Conservation (phyloP, 2,113 vertebrate species). For the Cardinalis cardinalis region DNA sequence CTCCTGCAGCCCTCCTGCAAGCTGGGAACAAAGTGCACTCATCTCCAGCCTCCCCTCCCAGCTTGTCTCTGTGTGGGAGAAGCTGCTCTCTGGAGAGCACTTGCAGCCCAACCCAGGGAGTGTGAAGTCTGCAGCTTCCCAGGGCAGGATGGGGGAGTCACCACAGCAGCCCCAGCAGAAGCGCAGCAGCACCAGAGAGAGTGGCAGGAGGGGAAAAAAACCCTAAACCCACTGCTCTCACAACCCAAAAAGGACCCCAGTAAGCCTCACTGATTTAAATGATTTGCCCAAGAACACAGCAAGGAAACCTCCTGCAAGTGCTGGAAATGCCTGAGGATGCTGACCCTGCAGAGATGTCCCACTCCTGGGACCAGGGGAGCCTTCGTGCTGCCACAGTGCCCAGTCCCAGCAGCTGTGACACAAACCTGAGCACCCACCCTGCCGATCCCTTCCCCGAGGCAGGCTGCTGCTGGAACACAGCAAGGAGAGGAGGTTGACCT, state of each 20-base stretch:
- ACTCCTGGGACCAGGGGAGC: not conserved
- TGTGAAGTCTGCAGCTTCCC: not conserved
- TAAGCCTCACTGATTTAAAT: not conserved
- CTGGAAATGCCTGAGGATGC: not conserved
- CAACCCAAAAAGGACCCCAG: not conserved
- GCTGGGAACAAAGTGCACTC: not conserved
- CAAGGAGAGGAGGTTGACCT: not conserved
- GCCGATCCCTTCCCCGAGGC: not conserved
- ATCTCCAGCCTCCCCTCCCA: not conserved
- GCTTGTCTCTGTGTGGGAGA: accelerated
- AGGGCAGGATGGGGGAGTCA: not conserved
- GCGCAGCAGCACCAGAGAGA: not conserved
- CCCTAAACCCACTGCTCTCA: not conserved
- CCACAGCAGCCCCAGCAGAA: not conserved
- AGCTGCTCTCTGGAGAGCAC: not conserved
- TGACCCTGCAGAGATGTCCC: not conserved
- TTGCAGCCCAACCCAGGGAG: not conserved
- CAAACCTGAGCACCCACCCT: accelerated
- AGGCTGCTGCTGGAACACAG: not conserved
- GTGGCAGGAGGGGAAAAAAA: not conserved
- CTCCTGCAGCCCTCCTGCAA: not conserved
- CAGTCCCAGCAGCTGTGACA: not conserved
- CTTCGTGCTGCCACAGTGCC: not conserved
- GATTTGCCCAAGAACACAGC: not conserved
- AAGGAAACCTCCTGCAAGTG: not conserved